phyloP scores from a whole-genome alignment of 2,888 invertebrate genomes.

The Junonia oenone region DNA sequence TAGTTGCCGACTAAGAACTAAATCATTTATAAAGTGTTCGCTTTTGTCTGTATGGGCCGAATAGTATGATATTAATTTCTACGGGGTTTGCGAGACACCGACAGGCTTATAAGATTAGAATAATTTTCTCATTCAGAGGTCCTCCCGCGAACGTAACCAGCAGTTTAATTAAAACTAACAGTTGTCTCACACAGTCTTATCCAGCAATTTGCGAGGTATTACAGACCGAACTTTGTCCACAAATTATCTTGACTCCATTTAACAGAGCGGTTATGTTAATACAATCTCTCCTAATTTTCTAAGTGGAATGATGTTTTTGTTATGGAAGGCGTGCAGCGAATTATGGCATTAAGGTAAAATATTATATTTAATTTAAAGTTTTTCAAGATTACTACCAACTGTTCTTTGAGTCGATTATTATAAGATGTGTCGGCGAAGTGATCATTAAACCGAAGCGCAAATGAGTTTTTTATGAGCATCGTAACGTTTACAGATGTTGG shows the following conservation, averaged over 20 bases:
- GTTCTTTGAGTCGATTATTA: constrained; percentile 34
- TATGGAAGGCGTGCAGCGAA: constrained; percentile 56
- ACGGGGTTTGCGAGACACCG: constrained; percentile 61
- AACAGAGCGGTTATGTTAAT: constrained; percentile 78
- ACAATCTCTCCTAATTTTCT: constrained; percentile 62
- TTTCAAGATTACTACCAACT: constrained; percentile 38
- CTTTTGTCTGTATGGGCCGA: neutral
- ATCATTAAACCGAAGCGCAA: constrained; percentile 58
- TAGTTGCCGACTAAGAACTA: neutral
- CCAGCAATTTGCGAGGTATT: constrained; percentile 79
- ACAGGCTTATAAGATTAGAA: constrained; percentile 77
- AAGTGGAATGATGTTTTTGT: constrained; percentile 64
- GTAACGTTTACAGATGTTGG: constrained; percentile 60
- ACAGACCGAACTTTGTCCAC: constrained; percentile 76
- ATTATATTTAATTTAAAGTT: constrained; percentile 43
- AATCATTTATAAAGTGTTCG: neutral
- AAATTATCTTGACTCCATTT: constrained; percentile 78
- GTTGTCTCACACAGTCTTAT: constrained; percentile 79
- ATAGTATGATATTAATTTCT: constrained; percentile 42
- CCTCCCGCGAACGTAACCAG: constrained; percentile 71
- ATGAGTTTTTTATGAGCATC: constrained; percentile 64
- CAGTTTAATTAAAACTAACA: constrained; percentile 80
- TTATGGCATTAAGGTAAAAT: constrained; percentile 64
- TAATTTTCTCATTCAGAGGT: constrained; percentile 75
- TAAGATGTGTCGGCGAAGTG: constrained; percentile 35